Conservation (phyloP, 2,113 vertebrate genomes). For the Ceyx melanurus region DNA sequence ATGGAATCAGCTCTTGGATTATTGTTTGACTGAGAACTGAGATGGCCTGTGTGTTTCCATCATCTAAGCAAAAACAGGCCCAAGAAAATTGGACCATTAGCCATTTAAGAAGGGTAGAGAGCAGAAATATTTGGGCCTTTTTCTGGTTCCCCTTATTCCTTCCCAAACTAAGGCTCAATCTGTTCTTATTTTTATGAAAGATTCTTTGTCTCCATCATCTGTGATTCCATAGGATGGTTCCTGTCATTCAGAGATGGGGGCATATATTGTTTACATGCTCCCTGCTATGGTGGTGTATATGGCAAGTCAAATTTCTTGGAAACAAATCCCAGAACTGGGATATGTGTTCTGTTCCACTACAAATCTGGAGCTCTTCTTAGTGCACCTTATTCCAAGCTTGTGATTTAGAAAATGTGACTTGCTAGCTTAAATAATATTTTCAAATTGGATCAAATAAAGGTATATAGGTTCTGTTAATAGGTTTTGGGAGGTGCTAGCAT, state of each 20-base stretch:
- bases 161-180: constrained; percentile 29
- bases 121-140: constrained; percentile 10
- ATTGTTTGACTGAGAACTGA: neutral
- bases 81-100: neutral
- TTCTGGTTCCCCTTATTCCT: constrained; percentile 28
- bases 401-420: constrained; percentile 51
- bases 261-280: neutral
- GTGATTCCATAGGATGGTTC: constrained; percentile 45
- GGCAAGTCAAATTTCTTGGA: constrained; percentile 24
- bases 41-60: neutral
- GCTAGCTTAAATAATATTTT: constrained; percentile 14
- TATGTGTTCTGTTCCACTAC: constrained; percentile 18
- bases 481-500: neutral
- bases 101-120: neutral
- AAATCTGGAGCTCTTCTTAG: constrained; percentile 45
- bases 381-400: constrained; percentile 54
- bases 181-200: constrained; percentile 32
- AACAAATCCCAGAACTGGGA: constrained; percentile 15
- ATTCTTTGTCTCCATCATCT: constrained; percentile 29
- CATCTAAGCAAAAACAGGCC: neutral
- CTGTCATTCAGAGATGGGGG: constrained; percentile 6
- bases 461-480: neutral
- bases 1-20: constrained; percentile 25
- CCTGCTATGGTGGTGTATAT: neutral
- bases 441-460: constrained; percentile 7